phyloP scores from a whole-genome alignment of 2,113 vertebrate species.

The Psephotus haematonotus region DNA sequence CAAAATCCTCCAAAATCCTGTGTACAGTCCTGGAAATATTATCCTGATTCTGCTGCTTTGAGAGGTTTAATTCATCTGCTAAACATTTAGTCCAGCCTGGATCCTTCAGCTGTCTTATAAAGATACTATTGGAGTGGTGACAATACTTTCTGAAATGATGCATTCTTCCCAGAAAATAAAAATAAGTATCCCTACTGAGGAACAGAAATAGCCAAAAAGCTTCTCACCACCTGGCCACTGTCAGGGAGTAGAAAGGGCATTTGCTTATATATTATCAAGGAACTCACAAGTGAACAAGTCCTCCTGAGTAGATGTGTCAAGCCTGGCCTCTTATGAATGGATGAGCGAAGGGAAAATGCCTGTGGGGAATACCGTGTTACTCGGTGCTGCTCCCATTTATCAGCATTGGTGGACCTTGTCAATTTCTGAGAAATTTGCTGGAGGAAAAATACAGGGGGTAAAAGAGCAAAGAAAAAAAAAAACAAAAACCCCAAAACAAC shows the following conservation, averaged over 20 bases:
- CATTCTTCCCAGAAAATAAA: neutral
- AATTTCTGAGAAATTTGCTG: neutral
- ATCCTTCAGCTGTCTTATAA: neutral
- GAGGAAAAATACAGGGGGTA: neutral
- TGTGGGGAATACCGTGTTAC: neutral
- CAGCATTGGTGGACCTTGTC: neutral
- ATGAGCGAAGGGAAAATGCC: neutral
- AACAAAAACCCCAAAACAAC: neutral
- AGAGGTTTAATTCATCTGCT: neutral
- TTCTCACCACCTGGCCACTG: neutral
- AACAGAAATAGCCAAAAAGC: neutral
- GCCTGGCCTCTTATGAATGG: neutral
- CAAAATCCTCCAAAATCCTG: neutral
- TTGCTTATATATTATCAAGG: neutral
- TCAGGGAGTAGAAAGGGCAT: neutral
- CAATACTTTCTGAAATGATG: neutral
- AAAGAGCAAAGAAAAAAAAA: constrained; percentile 7
- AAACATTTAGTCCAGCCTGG: neutral
- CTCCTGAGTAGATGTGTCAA: neutral
- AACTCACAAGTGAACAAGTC: neutral
- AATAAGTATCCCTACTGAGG: neutral
- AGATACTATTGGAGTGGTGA: neutral
- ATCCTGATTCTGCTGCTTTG: neutral
- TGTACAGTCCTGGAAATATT: neutral
- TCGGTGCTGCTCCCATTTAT: neutral